A percentile compares a stretch with the other conserved stretches of the same genome.
These are phyloP conservation scores for Willisornis vidua DNA, from an alignment of 2,113 vertebrate species.

Conservation along the genomic window DNA sequence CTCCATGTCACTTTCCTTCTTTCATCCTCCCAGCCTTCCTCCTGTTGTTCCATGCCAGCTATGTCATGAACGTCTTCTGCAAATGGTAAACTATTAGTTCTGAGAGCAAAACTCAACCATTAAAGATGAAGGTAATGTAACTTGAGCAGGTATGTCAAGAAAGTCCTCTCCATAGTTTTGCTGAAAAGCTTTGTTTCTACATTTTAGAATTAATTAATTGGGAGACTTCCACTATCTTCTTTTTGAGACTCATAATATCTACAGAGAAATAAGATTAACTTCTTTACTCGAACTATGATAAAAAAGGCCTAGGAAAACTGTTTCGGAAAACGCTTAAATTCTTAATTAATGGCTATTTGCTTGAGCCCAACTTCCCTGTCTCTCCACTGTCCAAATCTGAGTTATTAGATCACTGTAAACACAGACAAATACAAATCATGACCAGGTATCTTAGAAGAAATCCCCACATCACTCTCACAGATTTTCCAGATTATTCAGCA, in stretches of 20 bases:
- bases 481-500: background rate
- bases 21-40: background rate
- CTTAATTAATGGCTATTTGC: background rate
- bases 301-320: background rate
- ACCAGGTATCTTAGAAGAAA: background rate
- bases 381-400: background rate
- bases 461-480: background rate
- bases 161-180: background rate
- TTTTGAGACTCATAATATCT: background rate
- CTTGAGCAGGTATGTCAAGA: background rate
- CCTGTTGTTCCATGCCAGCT: background rate
- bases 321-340: background rate
- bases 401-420: background rate
- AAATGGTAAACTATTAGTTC: background rate
- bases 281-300: background rate
- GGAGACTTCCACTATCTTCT: background rate
- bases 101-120: background rate
- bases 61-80: background rate
- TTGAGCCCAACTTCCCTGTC: background rate
- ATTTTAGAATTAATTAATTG: background rate
- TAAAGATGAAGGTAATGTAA: background rate
- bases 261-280: background rate
- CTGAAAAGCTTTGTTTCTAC: background rate
- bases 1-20: background rate
- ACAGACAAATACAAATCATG: background rate